Base-by-base conservation (phyloP, 2,888 invertebrate genomes). In the Microchrysa polita region DNA sequence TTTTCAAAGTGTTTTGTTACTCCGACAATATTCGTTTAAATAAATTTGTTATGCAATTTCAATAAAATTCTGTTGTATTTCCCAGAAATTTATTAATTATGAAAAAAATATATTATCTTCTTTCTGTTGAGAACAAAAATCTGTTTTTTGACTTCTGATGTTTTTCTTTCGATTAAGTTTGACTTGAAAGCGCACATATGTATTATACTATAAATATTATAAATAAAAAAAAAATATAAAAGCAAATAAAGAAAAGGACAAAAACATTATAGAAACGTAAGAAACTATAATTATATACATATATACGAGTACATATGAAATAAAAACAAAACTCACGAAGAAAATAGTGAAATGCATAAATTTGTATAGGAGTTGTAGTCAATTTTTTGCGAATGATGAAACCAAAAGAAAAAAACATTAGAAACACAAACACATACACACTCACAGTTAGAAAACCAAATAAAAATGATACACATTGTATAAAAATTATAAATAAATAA, bases 151-250 rank as follows among this genome's bases (percentile, higher is more conserved):
- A 65, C 20, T 48, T 65, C 16, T 23, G n/a, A 48, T 69, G 40
- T 16, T 57, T n/a, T n/a, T n/a, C 27, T 5, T 69, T n/a, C n/a
- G n/a, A 55, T 69, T 69, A 69, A 42, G 55, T 69, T 69, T 57
- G 2, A 34, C 16, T 69, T 69, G 14, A 40, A 55, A 69, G 69
- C 69, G 69, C 69, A 69, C 69, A 69, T 69, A 69, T 69, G 69
- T 69, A 69, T 57, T 57, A 69, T 69, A 69, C 57, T 69, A 69
- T 55, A 69, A 69, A 69, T 69, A 67, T 67, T 44, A 67, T 67
- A 67, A 53, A 65, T 65, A 65, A 48, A 65, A 22, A 42, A n/a
- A n/a, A n/a, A n/a, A n/a, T n/a, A n/a, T n/a, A n/a, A n/a, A n/a
- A n/a, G n/a, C 14, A 14, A 60, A 22, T 27, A 40, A 18, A 52